Evolutionary conservation across 1,140 invertebrate species (phyloP), one percentile per base, ranked within the genome.

Genomic region (Plutomurus gul): DNA sequence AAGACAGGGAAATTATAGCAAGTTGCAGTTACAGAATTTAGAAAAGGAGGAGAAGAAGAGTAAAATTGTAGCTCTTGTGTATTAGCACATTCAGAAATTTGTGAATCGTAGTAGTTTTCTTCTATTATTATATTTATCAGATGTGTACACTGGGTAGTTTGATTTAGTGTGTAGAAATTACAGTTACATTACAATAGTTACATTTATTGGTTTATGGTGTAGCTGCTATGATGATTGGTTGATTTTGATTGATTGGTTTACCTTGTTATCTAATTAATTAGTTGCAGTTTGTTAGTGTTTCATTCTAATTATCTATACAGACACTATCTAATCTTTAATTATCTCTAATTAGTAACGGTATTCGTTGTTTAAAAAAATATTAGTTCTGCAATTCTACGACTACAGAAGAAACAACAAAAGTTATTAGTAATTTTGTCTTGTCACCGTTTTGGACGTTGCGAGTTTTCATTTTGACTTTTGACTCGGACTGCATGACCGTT

Each of bases 191-290:
- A 65, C 25, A 65, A 27, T 30, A 30, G 36, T 65, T 65, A 65
- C 56, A 65, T 65, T 65, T 65, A 65, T 65, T 65, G 56, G 56
- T 65, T 65, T 65, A 65, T 65, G 56, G 56, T 65, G 56, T 65
- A 65, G 56, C 56, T 33, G 56, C 30, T 65, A 65, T 65, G 56
- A 65, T 65, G 56, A 65, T 65, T 65, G 56, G 56, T 65, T 65
- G 56, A 65, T 65, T 25, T 27, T 65, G 56, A 65, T 65, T 65
- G 56, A 65, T 65, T 36, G 56, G 56, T 65, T 65, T 65, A 65
- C 56, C 56, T 30, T n/a, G n/a, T n/a, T 65, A 65, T 25, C 20
- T 36, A 33, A 20, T 30, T 65, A 65, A 65, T 65, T 65, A 65
- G 25, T 25, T 33, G 25, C 11, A n/a, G 18, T 33, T 65, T 25